Base-by-base conservation (phyloP, 2,888 invertebrate genomes). In the Galerucella calmariensis region DNA sequence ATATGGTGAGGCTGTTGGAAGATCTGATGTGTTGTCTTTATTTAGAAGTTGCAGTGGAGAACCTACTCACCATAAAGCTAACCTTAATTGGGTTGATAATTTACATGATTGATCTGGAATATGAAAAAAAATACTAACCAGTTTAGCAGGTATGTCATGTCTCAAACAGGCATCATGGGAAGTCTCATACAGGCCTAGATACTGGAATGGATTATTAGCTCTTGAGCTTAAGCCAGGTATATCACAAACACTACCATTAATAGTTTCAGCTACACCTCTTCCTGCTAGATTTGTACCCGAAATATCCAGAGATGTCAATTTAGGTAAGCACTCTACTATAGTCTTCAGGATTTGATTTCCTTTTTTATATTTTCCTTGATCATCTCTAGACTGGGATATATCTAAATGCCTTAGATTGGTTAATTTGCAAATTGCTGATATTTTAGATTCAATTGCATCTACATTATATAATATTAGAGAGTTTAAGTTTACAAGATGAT, bases 241-340 rank as follows among this genome's bases (percentile, higher is more conserved):
- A 86, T 97, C 95, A 79, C 94, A 91, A n/a, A 78, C 80, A 59
- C 79, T 83, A 69, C 83, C 88, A 79, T 87, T 87, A 2, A 84
- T 81, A 74, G 88, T 88, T 84, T 90, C 89, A 14, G 93, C 93
- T 41, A 94, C 93, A 65, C 95, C 95, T 70, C 92, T 92, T 14
- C 97, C 97, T 58, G 97, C 97, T 78, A 99, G 89, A 89, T 99
- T 98, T 20, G 98, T 98, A 14, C 97, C 97, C 4, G 98, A 97
- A 84, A 99, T 97, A 88, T 99, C 98, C 81, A 99, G 88, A 35
- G 95, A 95, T 59, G 91, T 91, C 75, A 99, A 88, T 68, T 91
- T 87, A 0, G 94, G 94, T 81, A 99, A 89, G 84, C 89, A 92
- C 68, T 90, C 89, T 12, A 97, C 92, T 53, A 99, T 88, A 80